Base-by-base conservation (phyloP, 2,797 vertebrate species). In the Aplochiton taeniatus region DNA sequence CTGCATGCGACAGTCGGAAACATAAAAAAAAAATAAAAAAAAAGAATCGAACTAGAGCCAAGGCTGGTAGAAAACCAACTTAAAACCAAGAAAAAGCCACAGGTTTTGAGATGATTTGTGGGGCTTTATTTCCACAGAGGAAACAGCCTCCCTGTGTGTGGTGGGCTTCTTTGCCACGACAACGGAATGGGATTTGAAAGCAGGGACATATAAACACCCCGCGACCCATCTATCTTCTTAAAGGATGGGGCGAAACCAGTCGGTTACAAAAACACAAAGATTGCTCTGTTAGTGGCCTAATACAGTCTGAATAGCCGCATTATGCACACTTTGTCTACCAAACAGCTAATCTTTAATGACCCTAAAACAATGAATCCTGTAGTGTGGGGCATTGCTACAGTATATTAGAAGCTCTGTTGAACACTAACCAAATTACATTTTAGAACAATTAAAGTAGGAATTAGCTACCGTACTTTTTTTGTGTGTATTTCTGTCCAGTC, bases 121-220 rank as follows among this genome's bases (percentile, higher is more conserved):
- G 84, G 83, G 66, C 76, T 87, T n/a, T n/a, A n/a, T n/a, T 85
- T 87, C 83, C 87, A 69, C 68, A 70, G 83, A 90, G 89, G 89
- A 91, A 92, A 89, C 70, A 79, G 72, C 75, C 70, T 85, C 78
- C 83, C 71, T 82, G 70, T n/a, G 82, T 64, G 49, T 17, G 65
- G 71, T 64, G 69, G 59, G 66, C 68, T 78, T 77, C 59, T 6
- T 79, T 75, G 81, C 71, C 63, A 80, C 74, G 58, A 6, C 65
- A 4, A 4, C 72, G 82, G 83, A 81, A 83, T 49, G 20, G 67
- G 46, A 61, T 80, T 81, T 85, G 85, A 67, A 70, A 61, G 77
- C 69, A 19, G 63, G 44, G 67, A 77, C 72, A 52, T 69, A 79
- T 52, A 81, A 79, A 79, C 73, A 84, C 77, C 78, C 82, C 68